A percentile compares a stretch with the other conserved stretches of the same genome.
These are phyloP conservation scores for Babyrousa celebensis DNA, from an alignment of 2,797 vertebrate species.

Conservation along the genomic window DNA sequence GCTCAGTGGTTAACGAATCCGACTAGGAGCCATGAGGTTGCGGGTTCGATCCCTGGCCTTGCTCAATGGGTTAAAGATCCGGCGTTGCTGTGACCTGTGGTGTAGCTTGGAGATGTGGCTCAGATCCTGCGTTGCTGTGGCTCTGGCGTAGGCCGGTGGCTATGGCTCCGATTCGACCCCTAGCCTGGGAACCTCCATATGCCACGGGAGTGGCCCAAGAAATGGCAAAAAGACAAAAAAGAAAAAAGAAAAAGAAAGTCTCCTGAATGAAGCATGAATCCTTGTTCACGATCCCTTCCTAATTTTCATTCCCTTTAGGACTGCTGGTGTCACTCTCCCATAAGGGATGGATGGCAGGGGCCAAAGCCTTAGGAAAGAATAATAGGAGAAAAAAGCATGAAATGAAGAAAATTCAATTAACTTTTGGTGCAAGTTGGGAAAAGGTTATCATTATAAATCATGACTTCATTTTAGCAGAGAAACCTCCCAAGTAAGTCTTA, in stretches of 20 bases:
- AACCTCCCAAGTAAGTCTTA: not conserved
- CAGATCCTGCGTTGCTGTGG: no score
- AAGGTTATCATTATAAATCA: not conserved
- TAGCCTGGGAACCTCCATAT: no score
- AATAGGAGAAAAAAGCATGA: conserved; percentile 50
- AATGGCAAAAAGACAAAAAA: no score
- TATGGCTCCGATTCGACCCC: no score
- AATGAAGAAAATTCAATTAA: conserved; percentile 49
- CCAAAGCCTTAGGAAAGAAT: not conserved
- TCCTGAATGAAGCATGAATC: not conserved
- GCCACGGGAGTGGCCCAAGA: no score
- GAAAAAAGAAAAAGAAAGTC: conserved; percentile 25
- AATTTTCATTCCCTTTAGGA: conserved; percentile 63
- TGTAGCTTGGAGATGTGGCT: no score
- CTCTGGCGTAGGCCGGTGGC: no score
- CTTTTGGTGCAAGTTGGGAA: not conserved
- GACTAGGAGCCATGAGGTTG: no score
- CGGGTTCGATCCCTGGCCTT: no score
- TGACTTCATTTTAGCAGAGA: not conserved
- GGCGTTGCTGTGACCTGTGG: no score
- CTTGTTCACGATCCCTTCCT: conserved; percentile 49
- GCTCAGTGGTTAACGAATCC: no score
- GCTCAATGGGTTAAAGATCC: no score
- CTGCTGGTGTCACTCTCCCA: conserved; percentile 18
- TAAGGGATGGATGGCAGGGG: not conserved